A percentile compares a stretch with the other conserved stretches of the same genome.
Evolutionary conservation across 2,888 invertebrate genomes (phyloP).

Genomic region (Philaethria dido): DNA sequence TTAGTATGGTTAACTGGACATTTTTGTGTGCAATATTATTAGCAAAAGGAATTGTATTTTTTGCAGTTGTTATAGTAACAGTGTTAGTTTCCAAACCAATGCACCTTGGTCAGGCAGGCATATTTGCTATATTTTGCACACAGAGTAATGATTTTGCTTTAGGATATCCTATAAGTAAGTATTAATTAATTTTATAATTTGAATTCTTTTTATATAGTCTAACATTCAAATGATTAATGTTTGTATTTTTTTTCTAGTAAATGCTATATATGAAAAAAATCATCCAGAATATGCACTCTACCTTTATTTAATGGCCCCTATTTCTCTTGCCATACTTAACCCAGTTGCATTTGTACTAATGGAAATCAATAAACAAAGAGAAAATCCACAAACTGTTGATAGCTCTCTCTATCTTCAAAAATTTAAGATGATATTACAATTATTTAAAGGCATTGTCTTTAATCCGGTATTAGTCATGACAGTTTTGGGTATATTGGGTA

Average conservation of each 20-base stretch:
- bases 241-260: slow-evolving; percentile 83
- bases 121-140: slow-evolving; percentile 97
- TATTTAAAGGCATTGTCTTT: slow-evolving; percentile 88
- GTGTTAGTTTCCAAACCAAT: slow-evolving; percentile 91
- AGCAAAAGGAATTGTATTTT: slow-evolving; percentile 93
- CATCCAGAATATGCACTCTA: slow-evolving; percentile 96
- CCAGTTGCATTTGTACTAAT: slow-evolving; percentile 95
- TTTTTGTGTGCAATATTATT: slow-evolving; percentile 94
- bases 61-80: slow-evolving; percentile 90
- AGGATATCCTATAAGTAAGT: slow-evolving; percentile 95
- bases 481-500: slow-evolving; percentile 93
- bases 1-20: slow-evolving; percentile 94
- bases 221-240: background rate
- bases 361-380: slow-evolving; percentile 89
- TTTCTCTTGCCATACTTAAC: slow-evolving; percentile 95
- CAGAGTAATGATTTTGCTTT: slow-evolving; percentile 99
- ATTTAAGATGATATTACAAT: slow-evolving; percentile 72
- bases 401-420: slow-evolving; percentile 46
- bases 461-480: slow-evolving; percentile 98
- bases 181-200: too few species aligned
- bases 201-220: background rate
- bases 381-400: slow-evolving; percentile 52
- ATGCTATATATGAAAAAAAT: slow-evolving; percentile 91
- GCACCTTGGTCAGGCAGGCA: slow-evolving; percentile 92
- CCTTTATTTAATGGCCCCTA: slow-evolving; percentile 96